Base-by-base conservation (phyloP, 2,113 vertebrate genomes). In the Xenopus borealis region DNA sequence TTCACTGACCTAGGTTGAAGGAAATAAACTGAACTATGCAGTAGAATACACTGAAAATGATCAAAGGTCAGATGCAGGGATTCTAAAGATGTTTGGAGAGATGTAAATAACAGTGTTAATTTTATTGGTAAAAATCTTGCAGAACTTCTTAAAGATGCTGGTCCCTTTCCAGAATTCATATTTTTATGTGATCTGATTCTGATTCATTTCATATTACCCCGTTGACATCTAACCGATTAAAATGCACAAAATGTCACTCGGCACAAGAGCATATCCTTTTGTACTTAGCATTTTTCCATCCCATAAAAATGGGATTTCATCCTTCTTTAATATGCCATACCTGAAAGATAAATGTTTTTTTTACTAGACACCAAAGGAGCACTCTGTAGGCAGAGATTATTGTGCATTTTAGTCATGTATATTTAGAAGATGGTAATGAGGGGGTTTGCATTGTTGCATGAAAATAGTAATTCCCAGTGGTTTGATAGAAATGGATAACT, bases 361-460 rank as follows among this genome's bases (percentile, higher is more conserved):
- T 94, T 95, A 96, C 96, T 96, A 94, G 95, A 95, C 90, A 92
- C 92, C 86, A 95, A 95, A 94, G 95, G 95, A 96, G 94, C 93
- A 92, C 91, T 93, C 93, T 95, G 93, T 85, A 85, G 89, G 90
- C 86, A 89, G 90, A 88, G 92, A 91, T 91, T 94, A 94, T 93
- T 89, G 91, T 90, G 91, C 90, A 85, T 91, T 95, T 93, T 93
- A 94, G 94, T 97, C 96, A 95, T 98, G 95, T 94, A 98, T 98
- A 97, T 97, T 98, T 97, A 98, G 93, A 84, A 86, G 93, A 98
- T 98, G 96, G 88, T 97, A 98, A 99, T 98, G 92, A 97, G 93
- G 65, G 83, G 90, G 91, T 98, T 97, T 97, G 95, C 95, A 96
- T 98, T 94, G 95, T 96, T 95, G 95, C 95, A 94, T 94, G 93